Evolutionary conservation across 2,888 invertebrate genomes (phyloP).

Genomic region (Tachina grossa): DNA sequence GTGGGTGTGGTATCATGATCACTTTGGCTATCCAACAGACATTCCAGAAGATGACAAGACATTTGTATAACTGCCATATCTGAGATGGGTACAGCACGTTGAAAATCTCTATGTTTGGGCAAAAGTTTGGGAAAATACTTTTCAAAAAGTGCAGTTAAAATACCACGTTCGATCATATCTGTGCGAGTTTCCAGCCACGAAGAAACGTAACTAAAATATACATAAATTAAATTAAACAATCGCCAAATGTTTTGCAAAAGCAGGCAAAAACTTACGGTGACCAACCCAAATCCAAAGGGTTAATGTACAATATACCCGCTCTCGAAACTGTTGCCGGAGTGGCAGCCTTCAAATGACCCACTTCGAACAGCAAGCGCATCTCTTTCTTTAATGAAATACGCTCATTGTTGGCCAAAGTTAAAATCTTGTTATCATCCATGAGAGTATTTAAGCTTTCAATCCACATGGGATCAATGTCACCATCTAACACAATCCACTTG

Average conservation of each 20-base stretch:
- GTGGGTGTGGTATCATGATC: conserved; percentile 37
- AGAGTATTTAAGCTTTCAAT: conserved; percentile 98
- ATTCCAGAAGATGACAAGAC: conserved; percentile 93
- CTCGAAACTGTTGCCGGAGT: conserved; percentile 98
- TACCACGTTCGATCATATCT: conserved; percentile 90
- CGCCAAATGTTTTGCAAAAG: neutral
- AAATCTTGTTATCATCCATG: conserved; percentile 98
- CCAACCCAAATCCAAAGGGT: conserved; percentile 97
- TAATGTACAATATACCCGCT: conserved; percentile 97
- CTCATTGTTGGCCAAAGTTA: conserved; percentile 97
- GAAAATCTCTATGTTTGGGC: conserved; percentile 90
- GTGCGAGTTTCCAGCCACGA: conserved; percentile 94
- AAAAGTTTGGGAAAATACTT: conserved; percentile 95
- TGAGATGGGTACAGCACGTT: conserved; percentile 94
- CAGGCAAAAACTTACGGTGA: conserved; percentile 88
- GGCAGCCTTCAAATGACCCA: conserved; percentile 94
- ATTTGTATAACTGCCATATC: conserved; percentile 95
- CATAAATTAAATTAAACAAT: neutral
- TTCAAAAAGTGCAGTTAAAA: conserved; percentile 94
- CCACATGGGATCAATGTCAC: conserved; percentile 92
- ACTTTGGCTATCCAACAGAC: conserved; percentile 85
- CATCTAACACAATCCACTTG: conserved; percentile 98
- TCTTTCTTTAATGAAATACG: conserved; percentile 93
- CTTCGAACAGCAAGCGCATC: conserved; percentile 97
- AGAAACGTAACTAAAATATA: conserved; percentile 88